These are phyloP conservation scores for Tachina grossa DNA, from an alignment of 2,888 invertebrate species.

Conservation along the genomic window DNA sequence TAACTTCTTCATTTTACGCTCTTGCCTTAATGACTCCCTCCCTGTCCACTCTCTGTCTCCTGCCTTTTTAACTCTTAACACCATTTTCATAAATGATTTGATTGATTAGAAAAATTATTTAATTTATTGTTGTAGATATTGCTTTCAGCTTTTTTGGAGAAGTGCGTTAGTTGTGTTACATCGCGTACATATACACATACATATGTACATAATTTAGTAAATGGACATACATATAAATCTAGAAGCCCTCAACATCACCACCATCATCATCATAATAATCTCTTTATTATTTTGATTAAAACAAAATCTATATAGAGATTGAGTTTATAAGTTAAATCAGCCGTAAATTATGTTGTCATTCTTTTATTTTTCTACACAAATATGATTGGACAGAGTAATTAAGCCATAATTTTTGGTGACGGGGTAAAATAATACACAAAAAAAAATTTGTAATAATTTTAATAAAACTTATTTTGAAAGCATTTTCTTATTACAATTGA, in stretches of 20 bases:
- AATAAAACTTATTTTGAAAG: no score
- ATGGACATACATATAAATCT: neutral
- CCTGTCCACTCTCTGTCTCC: no score
- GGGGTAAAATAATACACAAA: neutral
- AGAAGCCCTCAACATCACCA: neutral
- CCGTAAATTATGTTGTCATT: constrained; percentile 67
- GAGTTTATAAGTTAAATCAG: constrained; percentile 67
- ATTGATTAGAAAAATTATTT: constrained; percentile 73
- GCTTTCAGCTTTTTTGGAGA: constrained; percentile 1
- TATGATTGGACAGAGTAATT: constrained; percentile 65
- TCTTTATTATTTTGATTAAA: constrained; percentile 42
- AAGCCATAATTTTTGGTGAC: constrained; percentile 40
- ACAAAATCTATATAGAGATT: constrained; percentile 35
- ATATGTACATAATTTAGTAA: neutral
- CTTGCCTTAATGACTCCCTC: neutral
- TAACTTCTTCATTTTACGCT: neutral
- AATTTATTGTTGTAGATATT: constrained; percentile 41
- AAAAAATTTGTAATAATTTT: no score
- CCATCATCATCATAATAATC: neutral
- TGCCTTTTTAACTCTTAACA: constrained; percentile 27
- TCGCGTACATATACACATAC: neutral
- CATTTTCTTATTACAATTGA: no score
- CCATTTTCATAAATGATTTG: constrained; percentile 56
- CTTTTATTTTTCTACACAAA: constrained; percentile 33
- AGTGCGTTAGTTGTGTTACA: constrained; percentile 1